phyloP scores from a whole-genome alignment of 2,888 invertebrate genomes.

The Chrysolina americana region DNA sequence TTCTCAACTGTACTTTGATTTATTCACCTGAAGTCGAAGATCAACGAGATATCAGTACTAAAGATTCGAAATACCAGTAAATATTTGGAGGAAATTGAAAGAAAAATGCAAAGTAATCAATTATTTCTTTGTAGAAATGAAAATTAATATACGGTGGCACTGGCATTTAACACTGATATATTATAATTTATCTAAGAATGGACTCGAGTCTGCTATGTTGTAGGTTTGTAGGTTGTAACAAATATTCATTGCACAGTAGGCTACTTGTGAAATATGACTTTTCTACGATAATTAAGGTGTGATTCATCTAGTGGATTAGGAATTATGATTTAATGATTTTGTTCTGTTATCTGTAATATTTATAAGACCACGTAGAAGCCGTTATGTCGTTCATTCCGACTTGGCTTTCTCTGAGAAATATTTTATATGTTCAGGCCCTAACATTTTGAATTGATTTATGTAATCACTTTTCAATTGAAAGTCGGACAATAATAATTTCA shows the following conservation, averaged over 20 bases:
- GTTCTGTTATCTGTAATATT: slow-evolving; percentile 33
- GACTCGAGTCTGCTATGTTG: slow-evolving; percentile 19
- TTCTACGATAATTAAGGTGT: slow-evolving; percentile 37
- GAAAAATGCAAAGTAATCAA: slow-evolving; percentile 16
- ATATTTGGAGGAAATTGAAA: slow-evolving; percentile 21
- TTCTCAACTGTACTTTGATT: slow-evolving; percentile 19
- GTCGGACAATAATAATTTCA: too few species aligned
- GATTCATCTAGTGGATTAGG: slow-evolving; percentile 39
- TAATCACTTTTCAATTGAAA: background rate
- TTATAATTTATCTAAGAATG: slow-evolving; percentile 24
- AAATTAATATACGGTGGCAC: slow-evolving; percentile 24
- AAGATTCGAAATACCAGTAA: slow-evolving; percentile 5
- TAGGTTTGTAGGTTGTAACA: slow-evolving; percentile 42
- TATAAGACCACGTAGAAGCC: slow-evolving; percentile 17
- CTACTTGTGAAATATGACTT: slow-evolving; percentile 35
- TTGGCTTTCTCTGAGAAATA: background rate
- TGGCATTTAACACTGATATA: slow-evolving; percentile 30
- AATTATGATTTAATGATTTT: slow-evolving; percentile 41
- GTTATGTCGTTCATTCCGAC: background rate
- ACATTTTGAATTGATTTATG: background rate
- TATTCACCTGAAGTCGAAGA: slow-evolving; percentile 9
- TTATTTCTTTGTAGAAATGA: slow-evolving; percentile 14
- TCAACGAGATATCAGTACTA: slow-evolving; percentile 8
- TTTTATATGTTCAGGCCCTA: background rate
- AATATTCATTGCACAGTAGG: slow-evolving; percentile 40